Percentiles rank a stretch among this genome's conserved stretches.
phyloP scores from a whole-genome alignment of 2,113 vertebrate genomes.

The Chaenocephalus aceratus region DNA sequence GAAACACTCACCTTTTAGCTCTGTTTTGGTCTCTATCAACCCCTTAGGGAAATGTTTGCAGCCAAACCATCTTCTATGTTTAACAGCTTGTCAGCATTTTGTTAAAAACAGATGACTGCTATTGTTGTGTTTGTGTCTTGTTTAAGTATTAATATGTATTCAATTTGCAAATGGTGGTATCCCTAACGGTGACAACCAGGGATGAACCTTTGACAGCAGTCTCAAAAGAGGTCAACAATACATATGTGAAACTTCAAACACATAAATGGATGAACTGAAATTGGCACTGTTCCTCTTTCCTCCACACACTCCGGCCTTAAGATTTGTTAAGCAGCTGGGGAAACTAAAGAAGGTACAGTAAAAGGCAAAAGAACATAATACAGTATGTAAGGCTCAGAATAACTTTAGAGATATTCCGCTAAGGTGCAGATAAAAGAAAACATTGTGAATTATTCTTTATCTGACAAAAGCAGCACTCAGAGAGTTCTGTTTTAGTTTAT shows the following conservation, averaged over 20 bases:
- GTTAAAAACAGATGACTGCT: neutral
- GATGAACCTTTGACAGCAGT: neutral
- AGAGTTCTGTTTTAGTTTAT: neutral
- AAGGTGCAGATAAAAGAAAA: constrained; percentile 25
- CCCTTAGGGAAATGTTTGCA: neutral
- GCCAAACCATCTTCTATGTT: neutral
- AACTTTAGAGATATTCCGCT: constrained; percentile 23
- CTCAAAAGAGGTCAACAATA: neutral
- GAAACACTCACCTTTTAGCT: neutral
- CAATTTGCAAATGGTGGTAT: no score
- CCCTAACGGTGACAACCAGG: neutral
- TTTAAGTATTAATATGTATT: neutral
- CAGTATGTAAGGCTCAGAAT: constrained; percentile 28
- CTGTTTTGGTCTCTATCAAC: neutral
- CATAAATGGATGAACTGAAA: constrained; percentile 20
- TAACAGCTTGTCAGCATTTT: neutral
- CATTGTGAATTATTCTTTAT: constrained; percentile 12
- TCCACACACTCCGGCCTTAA: constrained; percentile 39
- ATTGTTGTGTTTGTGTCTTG: neutral
- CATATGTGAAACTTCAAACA: constrained; percentile 5
- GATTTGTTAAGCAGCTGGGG: constrained; percentile 44
- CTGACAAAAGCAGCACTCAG: constrained; percentile 10
- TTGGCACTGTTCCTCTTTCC: neutral
- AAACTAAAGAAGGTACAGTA: constrained; percentile 34
- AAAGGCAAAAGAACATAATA: constrained; percentile 37